Evolutionary conservation across 35 echinoderm and acorn worm genomes (phyloP).

Genomic region (Eucidaris tribuloides): DNA sequence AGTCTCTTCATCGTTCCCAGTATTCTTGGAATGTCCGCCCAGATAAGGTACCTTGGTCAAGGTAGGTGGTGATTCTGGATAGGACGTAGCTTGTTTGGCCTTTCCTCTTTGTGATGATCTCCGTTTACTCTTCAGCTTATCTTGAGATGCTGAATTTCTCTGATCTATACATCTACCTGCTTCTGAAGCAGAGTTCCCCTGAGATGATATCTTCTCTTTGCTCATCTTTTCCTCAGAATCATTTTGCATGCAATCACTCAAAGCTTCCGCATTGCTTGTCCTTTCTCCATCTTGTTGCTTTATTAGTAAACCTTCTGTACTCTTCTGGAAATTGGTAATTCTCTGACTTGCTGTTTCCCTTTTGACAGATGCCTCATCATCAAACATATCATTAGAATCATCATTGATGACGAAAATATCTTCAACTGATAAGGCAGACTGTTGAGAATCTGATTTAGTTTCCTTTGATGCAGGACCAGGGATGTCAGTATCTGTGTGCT

Average conservation of each 20-base stretch:
- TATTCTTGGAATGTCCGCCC: too few species aligned
- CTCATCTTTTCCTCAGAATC: too few species aligned
- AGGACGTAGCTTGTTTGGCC: too few species aligned
- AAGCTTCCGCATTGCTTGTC: background rate
- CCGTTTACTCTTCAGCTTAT: too few species aligned
- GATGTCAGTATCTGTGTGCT: background rate
- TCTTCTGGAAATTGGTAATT: background rate
- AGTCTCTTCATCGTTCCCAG: constrained; percentile 22
- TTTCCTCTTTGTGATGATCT: too few species aligned
- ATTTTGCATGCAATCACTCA: too few species aligned
- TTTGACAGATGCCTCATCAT: background rate
- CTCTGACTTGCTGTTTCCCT: background rate
- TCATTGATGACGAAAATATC: background rate
- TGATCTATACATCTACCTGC: too few species aligned
- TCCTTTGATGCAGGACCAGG: background rate
- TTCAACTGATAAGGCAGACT: background rate
- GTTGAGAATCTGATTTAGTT: background rate
- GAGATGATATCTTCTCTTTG: too few species aligned
- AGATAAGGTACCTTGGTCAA: too few species aligned
- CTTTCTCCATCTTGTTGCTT: background rate
- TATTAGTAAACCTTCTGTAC: constrained; percentile 6
- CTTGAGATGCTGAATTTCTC: too few species aligned
- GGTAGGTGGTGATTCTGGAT: too few species aligned
- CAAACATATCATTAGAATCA: constrained; percentile 32
- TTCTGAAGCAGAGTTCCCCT: too few species aligned